Base-by-base conservation (phyloP, 2,797 vertebrate species). In the Propithecus deckenii region DNA sequence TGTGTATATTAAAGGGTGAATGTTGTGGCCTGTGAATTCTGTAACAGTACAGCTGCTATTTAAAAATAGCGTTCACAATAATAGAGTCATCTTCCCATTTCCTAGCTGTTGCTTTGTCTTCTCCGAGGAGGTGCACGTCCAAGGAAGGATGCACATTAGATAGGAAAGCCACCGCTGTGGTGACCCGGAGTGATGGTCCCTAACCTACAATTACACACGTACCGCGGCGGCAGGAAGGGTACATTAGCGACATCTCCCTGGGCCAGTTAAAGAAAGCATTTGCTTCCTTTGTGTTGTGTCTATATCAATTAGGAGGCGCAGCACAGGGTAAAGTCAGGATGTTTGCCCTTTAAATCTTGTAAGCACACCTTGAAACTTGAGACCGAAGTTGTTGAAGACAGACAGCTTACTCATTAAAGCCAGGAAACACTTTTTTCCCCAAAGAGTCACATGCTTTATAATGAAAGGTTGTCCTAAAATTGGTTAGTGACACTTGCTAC, bases 321-420 rank as follows among this genome's bases (percentile, higher is more conserved):
- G 61, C 69, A 1, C 7, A 11, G 93, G 85, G 46, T 57, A 76
- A 81, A 86, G 83, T 46, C 69, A 86, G 93, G 86, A 84, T 96
- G 96, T 96, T 96, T 93, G 93, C 57, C 72, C 38, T 65, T 35
- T 41, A 3, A 48, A 30, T 55, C 76, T 38, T 3, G 7, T 69
- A 63, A 72, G 55, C 46, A 65, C 35, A 76, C 94, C 96, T 96
- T 88, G 96, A 91, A 93, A 95, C 92, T 48, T 43, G 96, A 96
- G 71, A 69, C 32, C 3, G 22, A 63, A 67, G 1, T 22, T 12
- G 25, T 17, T 84, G 41, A 20, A 83, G 72, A 67, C 46, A 59
- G 50, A 1, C 12, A 7, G 3, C 46, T 75, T 3, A 5, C 86
- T 63, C 35, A 5, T 22, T 87, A 41, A 43, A 78, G 69, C 25